Evolutionary conservation across 1,140 invertebrate species (phyloP).

Genomic region (Drosophila quadrilineata): DNA sequence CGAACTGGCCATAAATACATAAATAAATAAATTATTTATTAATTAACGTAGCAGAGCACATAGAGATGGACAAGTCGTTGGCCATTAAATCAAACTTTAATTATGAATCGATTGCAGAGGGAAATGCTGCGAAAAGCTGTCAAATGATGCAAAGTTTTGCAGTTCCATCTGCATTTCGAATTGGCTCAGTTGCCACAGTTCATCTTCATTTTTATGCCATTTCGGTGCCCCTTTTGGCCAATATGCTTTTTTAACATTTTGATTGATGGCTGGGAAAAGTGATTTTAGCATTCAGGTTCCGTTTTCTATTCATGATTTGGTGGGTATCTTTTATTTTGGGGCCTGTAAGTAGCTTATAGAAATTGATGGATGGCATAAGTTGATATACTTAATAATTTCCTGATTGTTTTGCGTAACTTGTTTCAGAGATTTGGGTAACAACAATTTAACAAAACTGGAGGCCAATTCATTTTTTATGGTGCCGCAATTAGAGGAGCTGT

Average conservation of each 20-base stretch:
- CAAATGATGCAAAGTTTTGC: constrained; percentile 15
- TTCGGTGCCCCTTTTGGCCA: neutral
- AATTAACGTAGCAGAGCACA: constrained; percentile 64
- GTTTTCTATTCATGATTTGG: constrained; percentile 47
- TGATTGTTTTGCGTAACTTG: constrained; percentile 28
- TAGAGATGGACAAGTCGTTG: constrained; percentile 42
- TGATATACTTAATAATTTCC: constrained; percentile 51
- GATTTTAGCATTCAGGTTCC: constrained; percentile 44
- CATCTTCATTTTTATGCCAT: constrained; percentile 57
- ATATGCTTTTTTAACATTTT: constrained; percentile 38
- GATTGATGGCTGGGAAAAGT: constrained; percentile 59
- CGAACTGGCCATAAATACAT: constrained; percentile 65
- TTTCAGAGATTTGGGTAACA: constrained; percentile 80
- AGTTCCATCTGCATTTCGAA: constrained; percentile 17
- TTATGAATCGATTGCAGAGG: neutral
- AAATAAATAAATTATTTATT: constrained; percentile 74
- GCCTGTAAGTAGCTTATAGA: constrained; percentile 46
- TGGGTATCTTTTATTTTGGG: constrained; percentile 22
- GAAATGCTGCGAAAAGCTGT: neutral
- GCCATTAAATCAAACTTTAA: constrained; percentile 45
- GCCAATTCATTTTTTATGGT: constrained; percentile 81
- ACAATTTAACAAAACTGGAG: constrained; percentile 82
- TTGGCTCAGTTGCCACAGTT: constrained; percentile 53
- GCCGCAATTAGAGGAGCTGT: constrained; percentile 82
- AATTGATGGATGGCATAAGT: constrained; percentile 53